These are phyloP conservation scores for Chamaetylas fuelleborni DNA, from an alignment of 2,113 vertebrate genomes.

Conservation along the genomic window DNA sequence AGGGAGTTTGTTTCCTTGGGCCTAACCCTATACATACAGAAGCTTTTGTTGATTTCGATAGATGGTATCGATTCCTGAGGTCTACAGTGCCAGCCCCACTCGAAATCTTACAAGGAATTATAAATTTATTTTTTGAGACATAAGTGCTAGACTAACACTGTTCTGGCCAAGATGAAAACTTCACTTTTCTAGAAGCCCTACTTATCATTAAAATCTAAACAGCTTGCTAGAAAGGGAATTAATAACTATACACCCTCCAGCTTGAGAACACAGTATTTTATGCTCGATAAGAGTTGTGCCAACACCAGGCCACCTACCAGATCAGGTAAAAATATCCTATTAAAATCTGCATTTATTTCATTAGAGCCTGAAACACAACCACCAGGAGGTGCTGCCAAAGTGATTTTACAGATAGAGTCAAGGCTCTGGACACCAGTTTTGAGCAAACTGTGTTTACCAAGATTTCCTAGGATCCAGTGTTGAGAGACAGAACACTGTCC, in stretches of 20 bases:
- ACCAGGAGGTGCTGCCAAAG: neutral
- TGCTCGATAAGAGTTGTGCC: neutral
- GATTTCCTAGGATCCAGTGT: neutral
- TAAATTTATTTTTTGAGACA: neutral
- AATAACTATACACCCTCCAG: neutral
- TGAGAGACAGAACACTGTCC: neutral
- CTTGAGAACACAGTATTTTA: neutral
- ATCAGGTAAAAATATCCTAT: neutral
- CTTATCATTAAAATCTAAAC: neutral
- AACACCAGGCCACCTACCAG: neutral
- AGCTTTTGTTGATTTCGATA: neutral
- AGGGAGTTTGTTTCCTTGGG: neutral
- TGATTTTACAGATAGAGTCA: neutral
- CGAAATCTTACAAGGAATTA: neutral
- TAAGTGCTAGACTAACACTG: neutral
- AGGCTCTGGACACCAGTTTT: neutral
- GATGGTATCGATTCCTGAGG: neutral
- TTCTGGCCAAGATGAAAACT: neutral
- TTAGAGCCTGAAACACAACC: neutral
- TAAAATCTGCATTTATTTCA: neutral
- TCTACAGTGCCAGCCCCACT: neutral
- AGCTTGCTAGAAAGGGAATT: neutral
- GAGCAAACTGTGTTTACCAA: neutral
- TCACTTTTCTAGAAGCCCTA: neutral
- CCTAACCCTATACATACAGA: neutral